Evolutionary conservation across 2,113 vertebrate genomes (phyloP).

Genomic region (Micronycteris hirsuta): DNA sequence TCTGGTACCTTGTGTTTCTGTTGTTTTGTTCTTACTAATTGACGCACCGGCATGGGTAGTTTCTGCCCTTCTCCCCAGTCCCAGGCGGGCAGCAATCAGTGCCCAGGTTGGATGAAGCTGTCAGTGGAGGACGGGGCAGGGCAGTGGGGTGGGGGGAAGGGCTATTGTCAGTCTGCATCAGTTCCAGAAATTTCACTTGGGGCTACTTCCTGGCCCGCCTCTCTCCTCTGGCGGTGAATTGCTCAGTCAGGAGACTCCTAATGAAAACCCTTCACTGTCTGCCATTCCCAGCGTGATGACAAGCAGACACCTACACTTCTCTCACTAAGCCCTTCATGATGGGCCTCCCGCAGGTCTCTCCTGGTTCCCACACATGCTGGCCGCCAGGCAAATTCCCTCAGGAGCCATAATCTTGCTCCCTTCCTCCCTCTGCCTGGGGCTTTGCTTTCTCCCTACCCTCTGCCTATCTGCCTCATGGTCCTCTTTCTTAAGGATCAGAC

Average conservation of each 20-base stretch:
- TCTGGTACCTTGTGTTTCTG: background rate
- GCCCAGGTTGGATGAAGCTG: background rate
- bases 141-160: too few species aligned
- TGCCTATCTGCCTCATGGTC: background rate
- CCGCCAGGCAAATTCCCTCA: background rate
- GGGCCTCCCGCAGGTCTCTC: background rate
- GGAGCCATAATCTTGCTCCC: background rate
- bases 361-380: background rate
- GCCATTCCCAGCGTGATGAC: background rate
- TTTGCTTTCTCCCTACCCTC: background rate
- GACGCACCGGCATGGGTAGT: rapidly evolving
- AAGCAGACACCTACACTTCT: background rate
- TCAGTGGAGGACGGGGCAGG: too few species aligned
- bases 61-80: background rate
- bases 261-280: background rate
- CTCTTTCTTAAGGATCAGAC: background rate
- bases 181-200: background rate
- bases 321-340: background rate
- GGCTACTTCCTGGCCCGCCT: background rate
- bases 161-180: background rate
- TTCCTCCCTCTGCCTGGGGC: background rate
- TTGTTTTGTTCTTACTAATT: rapidly evolving
- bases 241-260: background rate
- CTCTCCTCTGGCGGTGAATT: background rate
- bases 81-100: background rate